Conservation (phyloP, 2,113 vertebrate genomes). For the Puffinus mauretanicus region DNA sequence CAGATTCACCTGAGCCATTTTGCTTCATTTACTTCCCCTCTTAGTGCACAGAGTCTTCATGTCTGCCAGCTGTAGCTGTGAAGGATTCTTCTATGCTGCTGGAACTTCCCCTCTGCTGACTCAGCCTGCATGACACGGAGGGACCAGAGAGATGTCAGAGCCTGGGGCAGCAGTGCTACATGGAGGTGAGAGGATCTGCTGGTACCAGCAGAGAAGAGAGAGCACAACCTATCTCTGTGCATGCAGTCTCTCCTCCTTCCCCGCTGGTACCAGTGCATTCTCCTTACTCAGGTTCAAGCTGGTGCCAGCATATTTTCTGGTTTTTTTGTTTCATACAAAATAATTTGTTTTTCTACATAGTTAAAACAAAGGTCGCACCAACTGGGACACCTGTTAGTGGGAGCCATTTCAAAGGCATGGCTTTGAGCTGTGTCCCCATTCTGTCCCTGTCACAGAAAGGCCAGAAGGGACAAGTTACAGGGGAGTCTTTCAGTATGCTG, state of each 20-base stretch:
- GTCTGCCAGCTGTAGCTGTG: background rate
- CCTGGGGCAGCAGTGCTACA: background rate
- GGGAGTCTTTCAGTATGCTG: background rate
- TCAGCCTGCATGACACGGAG: background rate
- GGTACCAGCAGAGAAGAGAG: background rate
- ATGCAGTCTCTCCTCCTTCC: background rate
- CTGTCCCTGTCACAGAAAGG: background rate
- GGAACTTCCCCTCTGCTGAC: background rate
- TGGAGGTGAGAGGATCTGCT: background rate
- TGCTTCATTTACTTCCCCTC: background rate
- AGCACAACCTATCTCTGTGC: background rate
- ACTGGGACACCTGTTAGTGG: background rate
- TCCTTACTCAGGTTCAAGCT: background rate
- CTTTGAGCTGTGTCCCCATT: background rate
- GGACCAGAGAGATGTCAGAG: background rate
- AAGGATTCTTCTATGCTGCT: background rate
- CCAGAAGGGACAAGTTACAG: background rate
- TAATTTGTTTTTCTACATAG: background rate
- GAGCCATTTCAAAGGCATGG: background rate
- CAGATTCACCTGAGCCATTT: background rate
- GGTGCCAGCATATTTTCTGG: background rate
- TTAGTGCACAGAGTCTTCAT: background rate
- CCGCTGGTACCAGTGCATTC: slow-evolving; percentile 25
- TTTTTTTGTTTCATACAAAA: background rate
- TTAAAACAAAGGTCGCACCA: background rate